Conservation (phyloP, 23 tunicate species). For the Ciona savignyi region DNA sequence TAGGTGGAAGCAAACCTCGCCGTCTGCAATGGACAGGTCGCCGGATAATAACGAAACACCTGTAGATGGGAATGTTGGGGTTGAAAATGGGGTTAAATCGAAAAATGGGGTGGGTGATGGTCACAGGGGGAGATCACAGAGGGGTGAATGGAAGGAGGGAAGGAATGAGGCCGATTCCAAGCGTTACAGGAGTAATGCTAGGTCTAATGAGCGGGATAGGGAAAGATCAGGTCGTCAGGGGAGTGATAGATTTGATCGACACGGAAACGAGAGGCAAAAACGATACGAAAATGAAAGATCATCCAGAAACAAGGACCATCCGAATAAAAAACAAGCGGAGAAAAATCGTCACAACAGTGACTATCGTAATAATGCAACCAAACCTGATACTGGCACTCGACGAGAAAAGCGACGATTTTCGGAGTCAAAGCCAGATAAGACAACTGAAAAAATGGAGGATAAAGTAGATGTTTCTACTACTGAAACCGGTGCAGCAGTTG, state of each 20-base stretch:
- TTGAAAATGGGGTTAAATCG: background rate
- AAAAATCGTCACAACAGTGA: no score
- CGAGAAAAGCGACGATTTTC: background rate
- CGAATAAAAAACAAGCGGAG: no score
- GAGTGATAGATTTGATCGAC: conserved; percentile 3
- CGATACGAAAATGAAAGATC: background rate
- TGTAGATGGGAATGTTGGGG: background rate
- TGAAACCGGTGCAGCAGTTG: conserved; percentile 40
- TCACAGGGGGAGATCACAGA: background rate
- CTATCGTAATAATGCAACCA: background rate
- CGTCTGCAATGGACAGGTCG: conserved; percentile 48
- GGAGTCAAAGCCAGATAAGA: background rate
- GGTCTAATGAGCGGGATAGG: conserved; percentile 1
- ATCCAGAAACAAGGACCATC: background rate
- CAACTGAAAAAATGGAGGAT: background rate
- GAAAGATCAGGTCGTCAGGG: background rate
- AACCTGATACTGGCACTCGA: background rate
- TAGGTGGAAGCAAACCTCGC: conserved; percentile 45
- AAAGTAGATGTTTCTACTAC: background rate
- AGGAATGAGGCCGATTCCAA: background rate
- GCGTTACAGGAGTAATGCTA: background rate
- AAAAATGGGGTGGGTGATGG: conserved; percentile 14
- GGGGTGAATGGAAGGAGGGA: background rate
- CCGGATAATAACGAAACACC: conserved; percentile 2
- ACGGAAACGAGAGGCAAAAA: background rate